Conservation (phyloP, 2,797 vertebrate species). For the Apogon talboti region DNA sequence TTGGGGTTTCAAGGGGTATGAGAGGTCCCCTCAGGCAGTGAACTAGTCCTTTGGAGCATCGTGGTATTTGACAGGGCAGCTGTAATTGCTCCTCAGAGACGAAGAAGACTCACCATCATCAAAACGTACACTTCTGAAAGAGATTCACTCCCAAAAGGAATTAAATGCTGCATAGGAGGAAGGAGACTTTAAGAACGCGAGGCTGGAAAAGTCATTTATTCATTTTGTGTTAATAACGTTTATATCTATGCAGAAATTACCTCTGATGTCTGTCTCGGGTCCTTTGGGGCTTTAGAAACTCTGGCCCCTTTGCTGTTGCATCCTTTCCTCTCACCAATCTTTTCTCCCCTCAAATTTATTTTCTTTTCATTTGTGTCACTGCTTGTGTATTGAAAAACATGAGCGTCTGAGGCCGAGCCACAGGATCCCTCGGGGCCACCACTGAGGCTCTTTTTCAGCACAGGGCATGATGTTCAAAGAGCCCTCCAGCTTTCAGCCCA, state of each 20-base stretch:
- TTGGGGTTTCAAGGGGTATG: slow-evolving; percentile 62
- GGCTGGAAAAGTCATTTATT: slow-evolving; percentile 63
- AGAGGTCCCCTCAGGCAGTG: slow-evolving; percentile 66
- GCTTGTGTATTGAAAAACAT: slow-evolving; percentile 75
- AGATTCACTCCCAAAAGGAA: slow-evolving; percentile 51
- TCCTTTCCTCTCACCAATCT: slow-evolving; percentile 36
- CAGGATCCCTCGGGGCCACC: slow-evolving; percentile 49
- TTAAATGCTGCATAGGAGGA: slow-evolving; percentile 45
- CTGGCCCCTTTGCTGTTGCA: slow-evolving; percentile 43
- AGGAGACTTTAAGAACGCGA: slow-evolving; percentile 39
- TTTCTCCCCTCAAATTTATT: slow-evolving; percentile 52
- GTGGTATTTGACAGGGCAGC: slow-evolving; percentile 79
- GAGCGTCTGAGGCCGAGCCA: slow-evolving; percentile 55
- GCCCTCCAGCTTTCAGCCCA: slow-evolving; percentile 51
- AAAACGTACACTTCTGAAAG: slow-evolving; percentile 72
- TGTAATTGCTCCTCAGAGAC: slow-evolving; percentile 82
- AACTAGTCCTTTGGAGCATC: slow-evolving; percentile 70
- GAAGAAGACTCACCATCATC: slow-evolving; percentile 69
- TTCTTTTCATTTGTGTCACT: slow-evolving; percentile 70
- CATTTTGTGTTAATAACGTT: slow-evolving; percentile 72
- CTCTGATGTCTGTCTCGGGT: slow-evolving; percentile 61
- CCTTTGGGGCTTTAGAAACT: slow-evolving; percentile 54
- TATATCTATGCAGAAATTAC: slow-evolving; percentile 68
- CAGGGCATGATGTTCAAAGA: slow-evolving; percentile 67
- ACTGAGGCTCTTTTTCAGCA: slow-evolving; percentile 57